Base-by-base conservation (phyloP, 37 sponge, comb jelly and placozoan species). In the Spongilla lacustris region DNA sequence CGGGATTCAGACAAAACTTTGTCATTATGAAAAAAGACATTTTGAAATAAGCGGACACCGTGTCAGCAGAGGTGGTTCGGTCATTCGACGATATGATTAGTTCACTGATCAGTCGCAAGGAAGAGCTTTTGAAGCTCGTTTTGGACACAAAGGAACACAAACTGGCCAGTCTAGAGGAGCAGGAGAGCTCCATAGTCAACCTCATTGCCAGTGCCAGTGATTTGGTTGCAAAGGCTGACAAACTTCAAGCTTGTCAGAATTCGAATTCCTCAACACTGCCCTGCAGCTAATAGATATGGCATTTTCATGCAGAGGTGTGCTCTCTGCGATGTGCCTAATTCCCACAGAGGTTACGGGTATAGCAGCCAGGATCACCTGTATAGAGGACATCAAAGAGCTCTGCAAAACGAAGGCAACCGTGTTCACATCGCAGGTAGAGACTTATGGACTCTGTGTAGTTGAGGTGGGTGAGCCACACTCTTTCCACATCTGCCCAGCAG, bases 361-460 rank as follows among this genome's bases (percentile, higher is more conserved):
- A 48, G 86, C 79, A 25, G 86, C 78, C 22, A 68, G 48, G 36
- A 78, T 78, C 11, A 46, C 71, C 2, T 22, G 31, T 24, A 66
- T 37, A 11, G 86, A 78, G 49, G 71, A 70, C 23, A 12, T 85
- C 13, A 26, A 6, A 3, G 38, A 21, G 31, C 14, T 78, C 10
- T 71, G 78, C 31, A 29, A 36, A 22, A 24, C 69, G 17, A 77
- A 85, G 8, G 86, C 86, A 24, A 17, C 26, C 22, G 86, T 86
- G 36, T 80, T 71, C 34, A 26, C 71, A 22, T 80, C 19, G 19
- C 58, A 58, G 58, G 19, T 58, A 6, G 14, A 58, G 21, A 1
- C 1, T 8, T 1, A 1, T 1, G 58, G 19, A 58, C 58, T 58
- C 19, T 6, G 58, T 14, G 12, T 58, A 14, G 58, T 17, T 58